phyloP scores from a whole-genome alignment of 2,797 vertebrate genomes.

The Sparus aurata region DNA sequence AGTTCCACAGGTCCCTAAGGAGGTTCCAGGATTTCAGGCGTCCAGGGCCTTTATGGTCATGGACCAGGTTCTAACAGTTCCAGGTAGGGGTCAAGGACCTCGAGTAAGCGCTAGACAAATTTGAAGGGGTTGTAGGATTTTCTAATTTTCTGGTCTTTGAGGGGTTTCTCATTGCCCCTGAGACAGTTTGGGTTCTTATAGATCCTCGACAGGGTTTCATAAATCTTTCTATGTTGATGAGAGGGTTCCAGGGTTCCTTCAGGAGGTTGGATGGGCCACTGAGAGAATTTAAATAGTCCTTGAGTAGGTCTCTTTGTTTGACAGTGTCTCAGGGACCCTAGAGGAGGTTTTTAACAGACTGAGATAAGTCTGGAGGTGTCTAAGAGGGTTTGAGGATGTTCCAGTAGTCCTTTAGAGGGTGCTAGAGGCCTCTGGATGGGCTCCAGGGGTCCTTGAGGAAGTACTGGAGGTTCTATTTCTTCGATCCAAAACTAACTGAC shows the following conservation, averaged over 20 bases:
- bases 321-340: not conserved
- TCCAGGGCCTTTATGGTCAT: not conserved
- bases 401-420: not conserved
- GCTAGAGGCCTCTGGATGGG: not conserved
- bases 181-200: not conserved
- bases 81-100: not conserved
- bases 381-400: not conserved
- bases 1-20: not conserved
- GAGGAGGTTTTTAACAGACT: not conserved
- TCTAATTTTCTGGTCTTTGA: not conserved
- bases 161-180: not conserved
- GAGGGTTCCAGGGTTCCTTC: not conserved
- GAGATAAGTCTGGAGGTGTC: not conserved
- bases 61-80: not conserved
- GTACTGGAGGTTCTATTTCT: not conserved
- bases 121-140: not conserved
- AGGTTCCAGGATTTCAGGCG: not conserved
- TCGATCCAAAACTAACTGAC: slow-evolving; percentile 47
- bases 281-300: not conserved
- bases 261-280: no score
- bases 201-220: not conserved
- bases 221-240: not conserved
- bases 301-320: not conserved
- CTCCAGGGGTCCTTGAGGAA: slow-evolving; percentile 16
- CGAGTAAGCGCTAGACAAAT: not conserved